Evolutionary conservation across 1,140 invertebrate genomes (phyloP).

Genomic region (Papilio aristodemus): DNA sequence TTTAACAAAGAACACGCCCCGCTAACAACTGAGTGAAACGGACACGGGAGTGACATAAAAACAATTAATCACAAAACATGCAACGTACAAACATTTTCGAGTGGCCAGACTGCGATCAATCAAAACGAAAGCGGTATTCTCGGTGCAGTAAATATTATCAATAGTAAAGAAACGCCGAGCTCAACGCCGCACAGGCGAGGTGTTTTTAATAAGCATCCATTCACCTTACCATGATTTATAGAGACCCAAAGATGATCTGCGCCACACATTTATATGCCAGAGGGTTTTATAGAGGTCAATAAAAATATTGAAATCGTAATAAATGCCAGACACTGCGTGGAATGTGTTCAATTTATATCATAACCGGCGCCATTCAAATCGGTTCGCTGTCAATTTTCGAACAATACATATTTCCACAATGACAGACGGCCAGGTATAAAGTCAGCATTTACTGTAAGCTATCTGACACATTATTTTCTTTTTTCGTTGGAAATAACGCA

Average conservation of each 20-base stretch:
- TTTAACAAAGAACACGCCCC: not conserved
- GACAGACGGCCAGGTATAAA: not conserved
- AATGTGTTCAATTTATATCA: constrained; percentile 33
- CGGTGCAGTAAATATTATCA: constrained; percentile 37
- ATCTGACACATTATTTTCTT: not conserved
- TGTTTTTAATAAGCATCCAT: constrained; percentile 52
- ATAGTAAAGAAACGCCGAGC: constrained; percentile 41
- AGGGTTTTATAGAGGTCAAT: constrained; percentile 51
- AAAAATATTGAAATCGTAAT: constrained; percentile 48
- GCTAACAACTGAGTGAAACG: not conserved
- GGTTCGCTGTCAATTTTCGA: constrained; percentile 32
- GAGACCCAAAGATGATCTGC: constrained; percentile 39
- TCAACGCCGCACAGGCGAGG: constrained; percentile 34
- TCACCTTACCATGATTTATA: constrained; percentile 53
- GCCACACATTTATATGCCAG: constrained; percentile 39
- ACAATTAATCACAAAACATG: constrained; percentile 20
- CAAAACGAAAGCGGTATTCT: constrained; percentile 34
- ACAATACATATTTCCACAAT: not conserved
- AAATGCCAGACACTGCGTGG: constrained; percentile 39
- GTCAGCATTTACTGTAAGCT: not conserved
- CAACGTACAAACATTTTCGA: not conserved
- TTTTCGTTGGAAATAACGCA: too few relatives aligned
- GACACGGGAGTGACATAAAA: not conserved
- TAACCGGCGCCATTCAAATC: constrained; percentile 45
- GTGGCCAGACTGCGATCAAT: constrained; percentile 34